Evolutionary conservation across 2,888 invertebrate genomes (phyloP).

Genomic region (Meganola albula): DNA sequence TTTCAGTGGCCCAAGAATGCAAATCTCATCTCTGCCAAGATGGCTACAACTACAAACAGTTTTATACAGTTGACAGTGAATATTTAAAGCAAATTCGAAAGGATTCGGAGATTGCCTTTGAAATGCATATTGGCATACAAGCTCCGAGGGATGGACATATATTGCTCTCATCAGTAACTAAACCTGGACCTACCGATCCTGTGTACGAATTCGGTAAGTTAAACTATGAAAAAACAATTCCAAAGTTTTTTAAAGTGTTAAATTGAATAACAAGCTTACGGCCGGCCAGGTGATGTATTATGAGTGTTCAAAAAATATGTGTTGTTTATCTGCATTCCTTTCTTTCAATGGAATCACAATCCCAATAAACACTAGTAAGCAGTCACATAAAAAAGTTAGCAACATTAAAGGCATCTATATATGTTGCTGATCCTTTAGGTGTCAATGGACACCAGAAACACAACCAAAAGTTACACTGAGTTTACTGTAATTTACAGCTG

Average conservation of each 20-base stretch:
- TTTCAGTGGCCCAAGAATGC: slow-evolving; percentile 64
- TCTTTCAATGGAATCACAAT: too few species aligned
- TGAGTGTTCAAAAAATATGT: too few species aligned
- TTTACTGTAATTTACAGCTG: too few species aligned
- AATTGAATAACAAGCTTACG: background rate
- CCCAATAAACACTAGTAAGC: too few species aligned
- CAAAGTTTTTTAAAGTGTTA: background rate
- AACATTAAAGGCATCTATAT: too few species aligned
- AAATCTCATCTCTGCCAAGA: slow-evolving; percentile 73
- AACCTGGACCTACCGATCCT: slow-evolving; percentile 63
- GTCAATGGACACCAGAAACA: too few species aligned
- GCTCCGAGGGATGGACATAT: slow-evolving; percentile 84
- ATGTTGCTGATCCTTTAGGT: too few species aligned
- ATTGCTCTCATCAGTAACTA: slow-evolving; percentile 74
- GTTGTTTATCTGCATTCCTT: too few species aligned
- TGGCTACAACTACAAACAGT: slow-evolving; percentile 78
- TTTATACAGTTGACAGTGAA: slow-evolving; percentile 64
- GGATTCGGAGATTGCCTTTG: slow-evolving; percentile 44
- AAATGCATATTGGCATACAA: slow-evolving; percentile 82
- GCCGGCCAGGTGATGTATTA: too few species aligned
- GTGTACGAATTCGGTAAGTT: slow-evolving; percentile 82
- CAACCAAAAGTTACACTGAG: too few species aligned
- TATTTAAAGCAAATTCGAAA: slow-evolving; percentile 33
- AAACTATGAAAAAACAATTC: background rate
- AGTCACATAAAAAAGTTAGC: too few species aligned